Evolutionary conservation across 2,888 invertebrate species (phyloP), one percentile per base, ranked within the genome.

Genomic region (Rambutsinella grinnellia): DNA sequence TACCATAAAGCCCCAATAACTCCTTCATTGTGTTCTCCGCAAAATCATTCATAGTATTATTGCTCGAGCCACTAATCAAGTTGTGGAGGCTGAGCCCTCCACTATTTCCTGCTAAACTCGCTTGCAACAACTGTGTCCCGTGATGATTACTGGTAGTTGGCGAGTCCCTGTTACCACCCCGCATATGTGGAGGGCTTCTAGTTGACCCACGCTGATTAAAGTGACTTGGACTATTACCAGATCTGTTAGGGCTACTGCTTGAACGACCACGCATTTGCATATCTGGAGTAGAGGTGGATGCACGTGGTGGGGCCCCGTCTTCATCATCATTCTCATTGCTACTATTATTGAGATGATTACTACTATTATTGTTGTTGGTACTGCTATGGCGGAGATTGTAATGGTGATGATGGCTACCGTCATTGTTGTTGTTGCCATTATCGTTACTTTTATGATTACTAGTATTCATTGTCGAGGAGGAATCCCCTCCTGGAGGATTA

Each of bases 11-110:
- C 36, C 83, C 81, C 54, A 83, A 62, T 8, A 83, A 76, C 69
- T 83, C 83, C 65, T 83, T 81, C 82, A 82, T 81, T 36, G 83
- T 81, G n/a, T 66, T 77, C 53, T 82, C 79, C 1, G 83, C 82
- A 77, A 83, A 82, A 53, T 83, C 83, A 46, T 78, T 79, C 47
- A 81, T 70, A 47, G 77, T 67, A 19, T 54, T 17, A n/a, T n/a
- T n/a, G 10, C 63, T 46, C 28, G 74, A 54, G 5, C 44, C 47
- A 2, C 66, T 62, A 21, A 67, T 21, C 44, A 76, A 62, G 21
- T 61, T 63, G 26, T 75, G 74, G 27, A 72, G 58, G 27, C 26
- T 71, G 47, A 71, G 27, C 6, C 36, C 51, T 23, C 60, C 60
- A 21, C 46, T 46, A 23, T 44, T 23, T 6, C 58, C 58, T 46